Evolutionary conservation across 37 sponge, comb jelly and placozoan genomes (phyloP).

Genomic region (Spongilla lacustris): DNA sequence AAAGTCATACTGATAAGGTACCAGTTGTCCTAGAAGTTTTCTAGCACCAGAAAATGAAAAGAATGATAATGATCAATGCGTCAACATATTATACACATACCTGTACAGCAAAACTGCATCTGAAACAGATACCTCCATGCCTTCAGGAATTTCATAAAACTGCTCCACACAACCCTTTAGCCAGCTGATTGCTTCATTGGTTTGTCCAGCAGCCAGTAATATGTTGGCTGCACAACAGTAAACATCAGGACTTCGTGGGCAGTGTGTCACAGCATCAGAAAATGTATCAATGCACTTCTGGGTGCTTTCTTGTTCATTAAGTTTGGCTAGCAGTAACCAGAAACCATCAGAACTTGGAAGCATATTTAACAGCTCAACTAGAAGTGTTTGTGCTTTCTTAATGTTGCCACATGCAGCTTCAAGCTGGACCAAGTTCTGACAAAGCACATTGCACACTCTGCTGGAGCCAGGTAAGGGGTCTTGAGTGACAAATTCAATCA

Average conservation of each 20-base stretch:
- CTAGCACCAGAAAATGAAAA: background rate
- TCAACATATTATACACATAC: background rate
- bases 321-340: background rate
- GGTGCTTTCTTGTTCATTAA: background rate
- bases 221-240: background rate
- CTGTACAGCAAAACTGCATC: background rate
- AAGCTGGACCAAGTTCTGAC: background rate
- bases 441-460: background rate
- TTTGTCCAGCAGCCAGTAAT: background rate
- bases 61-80: background rate
- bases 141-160: background rate
- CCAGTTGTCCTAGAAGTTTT: conserved; percentile 47
- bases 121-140: background rate
- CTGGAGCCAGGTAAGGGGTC: background rate
- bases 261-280: background rate
- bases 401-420: background rate
- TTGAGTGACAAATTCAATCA: background rate
- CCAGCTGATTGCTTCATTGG: background rate
- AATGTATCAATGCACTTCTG: background rate
- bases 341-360: background rate
- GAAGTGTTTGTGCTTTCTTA: background rate
- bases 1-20: conserved; percentile 22
- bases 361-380: background rate
- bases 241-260: background rate
- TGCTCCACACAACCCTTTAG: background rate